Evolutionary conservation across 2,797 vertebrate species (phyloP), one percentile per base, ranked within the genome.

Genomic region (Cygnus olor): DNA sequence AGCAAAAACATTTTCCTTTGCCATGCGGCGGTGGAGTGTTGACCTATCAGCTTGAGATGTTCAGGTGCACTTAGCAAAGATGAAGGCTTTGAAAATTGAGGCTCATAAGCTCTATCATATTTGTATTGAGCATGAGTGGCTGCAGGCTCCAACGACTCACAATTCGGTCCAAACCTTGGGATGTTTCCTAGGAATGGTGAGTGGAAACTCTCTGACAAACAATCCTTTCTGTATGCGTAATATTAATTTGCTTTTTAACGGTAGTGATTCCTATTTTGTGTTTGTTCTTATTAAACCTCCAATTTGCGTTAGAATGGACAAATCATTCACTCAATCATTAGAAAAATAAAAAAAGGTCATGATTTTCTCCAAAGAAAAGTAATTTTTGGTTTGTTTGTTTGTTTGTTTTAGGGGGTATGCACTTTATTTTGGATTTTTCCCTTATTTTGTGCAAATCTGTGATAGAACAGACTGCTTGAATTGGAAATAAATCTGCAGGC

Each of bases 71-170:
- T 54, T 74, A 40, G 20, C 21, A 83, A 89, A 85, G 42, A 72
- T n/a, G 8, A 90, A 60, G 21, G 9, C 32, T 79, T 80, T 15
- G 42, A 61, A 83, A 88, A 61, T 7, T 19, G 53, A 78, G 61
- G 20, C 18, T 85, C 6, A 4, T 45, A 68, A 85, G 24, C 5
- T 13, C 20, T 66, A 21, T 4, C 5, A 15, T 14, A 4, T 47
- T 80, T 72, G 28, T 60, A 49, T 2, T 27, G 47, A 53, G 7
- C 21, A 28, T 0, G 1, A 54, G 14, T 19, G 7, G 6, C 4
- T 66, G 20, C 32, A 70, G 19, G 9, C 30, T 70, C 25, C 60
- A 64, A 45, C 74, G 44, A 12, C 20, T 80, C 34, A 42, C 15
- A 88, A 61, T 12, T 34, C 66, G 20, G 17, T 61, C 12, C 65